Conservation (phyloP, 2,888 invertebrate species). For the Criorhina ranunculi region DNA sequence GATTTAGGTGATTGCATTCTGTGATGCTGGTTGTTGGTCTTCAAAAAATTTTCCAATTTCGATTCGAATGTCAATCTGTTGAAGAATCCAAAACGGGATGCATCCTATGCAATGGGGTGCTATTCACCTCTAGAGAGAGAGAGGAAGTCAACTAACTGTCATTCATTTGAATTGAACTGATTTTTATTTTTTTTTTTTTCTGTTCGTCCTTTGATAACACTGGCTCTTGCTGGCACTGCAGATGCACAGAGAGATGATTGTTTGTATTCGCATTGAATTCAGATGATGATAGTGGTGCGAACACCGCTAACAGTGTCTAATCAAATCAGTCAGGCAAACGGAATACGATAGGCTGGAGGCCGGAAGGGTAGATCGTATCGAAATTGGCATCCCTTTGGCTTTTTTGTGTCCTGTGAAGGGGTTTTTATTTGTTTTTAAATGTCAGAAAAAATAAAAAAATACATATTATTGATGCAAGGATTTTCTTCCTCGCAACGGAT, state of each 20-base stretch:
- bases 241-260: constrained; percentile 32
- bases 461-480: constrained; percentile 37
- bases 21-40: constrained; percentile 22
- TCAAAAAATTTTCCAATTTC: constrained; percentile 66
- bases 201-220: constrained; percentile 50
- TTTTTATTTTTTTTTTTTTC: constrained; percentile 16
- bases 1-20: constrained; percentile 55
- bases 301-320: constrained; percentile 67
- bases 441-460: constrained; percentile 27
- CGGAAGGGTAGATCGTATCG: constrained; percentile 63
- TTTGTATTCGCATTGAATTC: constrained; percentile 46
- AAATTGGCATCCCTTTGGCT: constrained; percentile 59
- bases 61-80: constrained; percentile 73
- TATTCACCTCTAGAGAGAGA: constrained; percentile 38
- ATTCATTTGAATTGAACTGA: constrained; percentile 45
- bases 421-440: constrained; percentile 49
- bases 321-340: constrained; percentile 71
- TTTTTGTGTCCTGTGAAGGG: constrained; percentile 13
- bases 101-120: constrained; percentile 22
- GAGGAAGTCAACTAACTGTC: constrained; percentile 67
- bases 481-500: constrained; percentile 46
- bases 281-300: constrained; percentile 60
- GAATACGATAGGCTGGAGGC: neutral
- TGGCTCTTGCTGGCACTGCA: constrained; percentile 30
- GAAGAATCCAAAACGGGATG: constrained; percentile 53